Conservation (phyloP, 2,888 invertebrate species). For the Caradrina clavipalpis region DNA sequence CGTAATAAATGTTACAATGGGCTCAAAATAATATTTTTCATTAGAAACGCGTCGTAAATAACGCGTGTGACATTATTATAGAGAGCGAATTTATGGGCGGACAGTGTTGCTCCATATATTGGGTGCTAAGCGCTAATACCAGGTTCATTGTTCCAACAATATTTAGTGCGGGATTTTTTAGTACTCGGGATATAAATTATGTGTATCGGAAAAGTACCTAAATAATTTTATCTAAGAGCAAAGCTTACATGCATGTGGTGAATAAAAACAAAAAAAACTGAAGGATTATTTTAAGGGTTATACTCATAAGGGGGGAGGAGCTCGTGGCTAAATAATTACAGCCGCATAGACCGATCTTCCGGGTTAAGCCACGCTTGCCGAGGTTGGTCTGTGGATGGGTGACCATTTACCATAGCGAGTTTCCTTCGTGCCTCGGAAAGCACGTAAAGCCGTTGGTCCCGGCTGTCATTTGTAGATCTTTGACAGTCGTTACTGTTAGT, state of each 20-base stretch:
- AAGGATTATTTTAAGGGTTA: too few species aligned
- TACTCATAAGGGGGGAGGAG: too few species aligned
- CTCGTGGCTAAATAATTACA: too few species aligned
- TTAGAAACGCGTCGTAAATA: slow-evolving; percentile 63
- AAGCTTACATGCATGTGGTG: not conserved
- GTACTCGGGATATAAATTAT: slow-evolving; percentile 9
- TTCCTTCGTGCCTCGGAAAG: too few species aligned
- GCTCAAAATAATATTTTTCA: slow-evolving; percentile 66
- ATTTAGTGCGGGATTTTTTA: slow-evolving; percentile 33
- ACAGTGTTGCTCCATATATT: slow-evolving; percentile 40
- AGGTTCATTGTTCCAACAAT: slow-evolving; percentile 37
- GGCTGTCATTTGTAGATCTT: too few species aligned
- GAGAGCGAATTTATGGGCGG: slow-evolving; percentile 60
- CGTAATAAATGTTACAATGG: slow-evolving; percentile 57
- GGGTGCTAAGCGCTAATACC: slow-evolving; percentile 41
- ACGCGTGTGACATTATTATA: slow-evolving; percentile 63
- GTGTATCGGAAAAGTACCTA: not conserved
- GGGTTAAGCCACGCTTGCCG: too few species aligned
- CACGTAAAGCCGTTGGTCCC: too few species aligned
- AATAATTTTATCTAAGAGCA: not conserved
- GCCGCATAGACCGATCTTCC: too few species aligned
- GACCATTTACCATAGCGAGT: too few species aligned
- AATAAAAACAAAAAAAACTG: too few species aligned
- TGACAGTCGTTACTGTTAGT: too few species aligned
- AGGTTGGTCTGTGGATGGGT: too few species aligned